Percentiles rank a stretch among this genome's conserved stretches.
Conservation (phyloP, 2,888 invertebrate genomes). For the Mythimna vitellina region DNA sequence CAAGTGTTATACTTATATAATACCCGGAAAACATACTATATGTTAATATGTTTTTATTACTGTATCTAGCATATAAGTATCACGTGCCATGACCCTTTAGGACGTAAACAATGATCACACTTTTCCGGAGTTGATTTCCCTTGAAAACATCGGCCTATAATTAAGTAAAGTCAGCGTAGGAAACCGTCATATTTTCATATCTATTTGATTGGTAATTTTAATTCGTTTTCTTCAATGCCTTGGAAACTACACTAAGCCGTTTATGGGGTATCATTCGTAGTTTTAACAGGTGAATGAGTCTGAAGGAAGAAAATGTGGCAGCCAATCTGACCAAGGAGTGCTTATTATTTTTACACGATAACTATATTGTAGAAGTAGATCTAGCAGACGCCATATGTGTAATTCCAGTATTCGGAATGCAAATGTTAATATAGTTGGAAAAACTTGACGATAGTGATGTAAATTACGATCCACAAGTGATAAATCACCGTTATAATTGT, state of each 20-base stretch:
- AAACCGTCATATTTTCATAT: not conserved
- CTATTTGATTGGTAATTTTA: rapidly evolving
- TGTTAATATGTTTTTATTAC: not conserved
- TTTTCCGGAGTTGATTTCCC: conserved; percentile 3
- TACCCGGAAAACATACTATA: conserved; percentile 14
- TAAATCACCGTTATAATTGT: not conserved
- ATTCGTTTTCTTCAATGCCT: not conserved
- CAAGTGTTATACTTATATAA: conserved; percentile 1
- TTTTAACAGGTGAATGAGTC: not conserved
- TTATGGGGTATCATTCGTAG: not conserved
- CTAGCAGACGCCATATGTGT: too few relatives aligned
- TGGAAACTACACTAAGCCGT: not conserved
- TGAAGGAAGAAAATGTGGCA: too few relatives aligned
- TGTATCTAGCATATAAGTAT: not conserved
- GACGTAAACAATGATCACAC: not conserved
- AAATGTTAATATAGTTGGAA: too few relatives aligned
- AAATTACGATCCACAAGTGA: not conserved
- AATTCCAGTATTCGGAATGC: too few relatives aligned
- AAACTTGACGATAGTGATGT: not conserved
- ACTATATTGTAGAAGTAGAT: too few relatives aligned
- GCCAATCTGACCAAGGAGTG: too few relatives aligned
- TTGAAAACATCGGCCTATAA: conserved; percentile 2
- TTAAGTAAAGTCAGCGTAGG: not conserved
- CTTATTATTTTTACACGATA: too few relatives aligned
- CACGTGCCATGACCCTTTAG: conserved; percentile 10